These are phyloP conservation scores for Melinopterus prodromus DNA, from an alignment of 2,888 invertebrate genomes.

Conservation along the genomic window DNA sequence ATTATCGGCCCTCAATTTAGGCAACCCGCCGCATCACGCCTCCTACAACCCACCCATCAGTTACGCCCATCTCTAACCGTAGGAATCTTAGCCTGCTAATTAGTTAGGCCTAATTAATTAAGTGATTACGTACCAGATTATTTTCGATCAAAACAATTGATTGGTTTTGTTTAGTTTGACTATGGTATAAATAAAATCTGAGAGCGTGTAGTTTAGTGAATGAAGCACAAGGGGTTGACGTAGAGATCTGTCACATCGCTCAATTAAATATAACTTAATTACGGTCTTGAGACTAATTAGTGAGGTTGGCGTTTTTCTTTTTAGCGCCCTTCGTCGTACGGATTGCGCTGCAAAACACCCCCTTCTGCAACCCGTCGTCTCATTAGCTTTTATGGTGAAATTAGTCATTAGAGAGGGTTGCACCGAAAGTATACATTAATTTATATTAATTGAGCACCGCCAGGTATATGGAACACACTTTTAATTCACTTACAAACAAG, in stretches of 20 bases:
- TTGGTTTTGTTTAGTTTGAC: not conserved
- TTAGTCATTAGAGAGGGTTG: slow-evolving; percentile 61
- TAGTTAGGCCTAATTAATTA: slow-evolving; percentile 62
- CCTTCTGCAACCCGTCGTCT: slow-evolving; percentile 54
- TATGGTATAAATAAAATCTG: slow-evolving; percentile 5
- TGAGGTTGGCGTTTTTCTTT: slow-evolving; percentile 48
- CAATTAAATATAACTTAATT: slow-evolving; percentile 74
- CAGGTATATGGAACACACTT: slow-evolving; percentile 29
- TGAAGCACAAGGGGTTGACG: not conserved
- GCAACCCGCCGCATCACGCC: slow-evolving; percentile 39
- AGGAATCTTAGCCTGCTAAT: slow-evolving; percentile 30
- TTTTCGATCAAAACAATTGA: not conserved
- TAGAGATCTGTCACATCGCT: slow-evolving; percentile 50
- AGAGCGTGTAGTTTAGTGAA: not conserved
- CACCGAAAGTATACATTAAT: slow-evolving; percentile 47
- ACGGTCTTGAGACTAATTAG: slow-evolving; percentile 73
- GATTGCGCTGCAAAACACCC: slow-evolving; percentile 51
- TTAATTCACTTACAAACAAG: slow-evolving; percentile 33
- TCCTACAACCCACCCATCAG: slow-evolving; percentile 30
- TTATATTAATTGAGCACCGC: slow-evolving; percentile 39
- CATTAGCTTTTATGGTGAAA: slow-evolving; percentile 59
- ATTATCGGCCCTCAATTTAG: slow-evolving; percentile 41
- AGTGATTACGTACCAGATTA: slow-evolving; percentile 52
- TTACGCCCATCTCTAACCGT: slow-evolving; percentile 33
- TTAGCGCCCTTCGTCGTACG: slow-evolving; percentile 50